Base-by-base conservation (phyloP, 2,888 invertebrate genomes). In the Perizoma affinitatum region DNA sequence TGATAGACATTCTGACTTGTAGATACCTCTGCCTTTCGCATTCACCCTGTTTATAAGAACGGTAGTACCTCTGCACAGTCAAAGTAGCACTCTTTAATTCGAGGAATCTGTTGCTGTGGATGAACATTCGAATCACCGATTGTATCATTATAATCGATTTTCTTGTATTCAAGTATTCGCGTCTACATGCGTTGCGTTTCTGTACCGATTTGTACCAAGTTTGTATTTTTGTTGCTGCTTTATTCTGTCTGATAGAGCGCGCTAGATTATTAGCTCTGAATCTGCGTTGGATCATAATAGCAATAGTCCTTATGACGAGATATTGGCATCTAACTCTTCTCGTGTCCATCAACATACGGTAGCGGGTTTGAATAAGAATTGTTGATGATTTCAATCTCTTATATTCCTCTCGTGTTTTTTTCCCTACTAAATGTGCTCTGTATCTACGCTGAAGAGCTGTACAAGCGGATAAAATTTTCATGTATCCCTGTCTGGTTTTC, bases 391-490 rank as follows among this genome's bases (percentile, higher is more conserved):
- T 88, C 4, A 85, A 65, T 41, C 58, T 69, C 0, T 72, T 54
- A 72, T 82, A 93, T 34, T 77, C 69, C 4, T 63, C 53, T 61
- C 79, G 76, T 68, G 85, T 75, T 35, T 65, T 67, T 72, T 80
- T 86, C 66, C 74, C 87, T 0, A 68, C 36, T 7, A 66, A 7
- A 55, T 75, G 75, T 0, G 85, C 82, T 64, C 75, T 82, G 47
- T 84, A 93, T 44, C 65, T 63, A 52, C 70, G 78, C 76, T 94
- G 94, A 62, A 94, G 86, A 11, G 74, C 69, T 9, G 84, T 58
- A 48, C 80, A 82, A 1, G 93, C 86, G 35, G 75, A 75, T 66
- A 83, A 79, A n/a, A 81, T 72, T 33, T 70, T 68, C 46, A 78
- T 60, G 69, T 87, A 94, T 35, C 76, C 69, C 4, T 77, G 66